Conservation (phyloP, 2,113 vertebrate genomes). For the Bombycilla garrulus region DNA sequence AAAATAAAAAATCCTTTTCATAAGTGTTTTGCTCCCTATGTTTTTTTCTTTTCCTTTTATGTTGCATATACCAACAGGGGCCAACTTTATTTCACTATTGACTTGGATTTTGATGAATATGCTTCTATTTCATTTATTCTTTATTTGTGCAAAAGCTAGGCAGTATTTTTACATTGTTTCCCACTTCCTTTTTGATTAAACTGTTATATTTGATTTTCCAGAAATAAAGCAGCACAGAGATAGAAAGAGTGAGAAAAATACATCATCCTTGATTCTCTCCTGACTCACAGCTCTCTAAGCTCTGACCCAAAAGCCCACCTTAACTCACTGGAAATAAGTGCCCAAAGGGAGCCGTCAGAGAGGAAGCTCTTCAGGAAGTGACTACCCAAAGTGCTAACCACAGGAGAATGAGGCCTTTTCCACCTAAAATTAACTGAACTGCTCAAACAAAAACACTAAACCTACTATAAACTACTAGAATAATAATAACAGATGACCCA, state of each 20-base stretch:
- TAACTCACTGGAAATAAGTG: conserved; percentile 26
- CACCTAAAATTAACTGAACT: conserved; percentile 11
- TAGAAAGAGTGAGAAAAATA: conserved; percentile 37
- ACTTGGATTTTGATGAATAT: conserved; percentile 73
- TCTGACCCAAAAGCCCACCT: conserved; percentile 33
- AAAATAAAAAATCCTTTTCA: conserved; percentile 8
- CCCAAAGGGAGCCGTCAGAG: neutral
- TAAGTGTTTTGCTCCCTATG: neutral
- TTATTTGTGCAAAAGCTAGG: conserved; percentile 72
- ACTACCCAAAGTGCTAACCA: neutral
- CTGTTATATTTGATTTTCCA: conserved; percentile 74
- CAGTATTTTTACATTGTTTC: conserved; percentile 70
- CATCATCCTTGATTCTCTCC: conserved; percentile 31
- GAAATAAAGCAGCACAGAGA: conserved; percentile 63
- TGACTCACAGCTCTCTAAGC: conserved; percentile 22
- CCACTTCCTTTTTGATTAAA: conserved; percentile 74
- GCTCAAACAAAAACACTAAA: neutral
- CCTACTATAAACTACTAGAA: neutral
- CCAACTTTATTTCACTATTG: conserved; percentile 66
- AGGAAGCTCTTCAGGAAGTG: conserved; percentile 1
- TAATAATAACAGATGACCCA: neutral
- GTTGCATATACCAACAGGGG: conserved; percentile 54
- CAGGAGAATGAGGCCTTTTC: neutral
- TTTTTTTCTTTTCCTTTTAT: conserved; percentile 48
- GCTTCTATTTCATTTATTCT: conserved; percentile 70